These are phyloP conservation scores for Ataeniobius toweri DNA, from an alignment of 2,797 vertebrate genomes.

Conservation along the genomic window DNA sequence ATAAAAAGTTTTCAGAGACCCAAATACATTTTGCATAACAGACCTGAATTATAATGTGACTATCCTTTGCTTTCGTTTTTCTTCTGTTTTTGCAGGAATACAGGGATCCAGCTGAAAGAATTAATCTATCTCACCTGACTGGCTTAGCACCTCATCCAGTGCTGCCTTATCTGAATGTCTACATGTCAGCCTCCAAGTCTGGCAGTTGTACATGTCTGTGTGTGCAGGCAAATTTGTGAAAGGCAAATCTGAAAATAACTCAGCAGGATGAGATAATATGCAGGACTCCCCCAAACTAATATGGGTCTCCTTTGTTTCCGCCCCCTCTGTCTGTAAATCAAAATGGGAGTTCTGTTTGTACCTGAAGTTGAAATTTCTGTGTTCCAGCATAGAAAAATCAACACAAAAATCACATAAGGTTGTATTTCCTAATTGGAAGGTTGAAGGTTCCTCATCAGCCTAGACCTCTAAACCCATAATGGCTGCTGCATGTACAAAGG, in stretches of 20 bases:
- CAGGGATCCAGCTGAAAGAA: constrained; percentile 29
- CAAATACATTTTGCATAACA: no score
- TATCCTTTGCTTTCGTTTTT: not conserved
- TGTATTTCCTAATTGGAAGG: not conserved
- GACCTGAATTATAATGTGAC: no score
- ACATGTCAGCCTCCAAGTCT: constrained; percentile 44
- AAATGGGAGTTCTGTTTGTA: not conserved
- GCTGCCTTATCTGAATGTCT: constrained; percentile 50
- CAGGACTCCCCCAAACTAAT: constrained; percentile 16
- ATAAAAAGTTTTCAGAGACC: no score
- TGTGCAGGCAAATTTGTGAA: constrained; percentile 1
- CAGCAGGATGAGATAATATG: constrained; percentile 6
- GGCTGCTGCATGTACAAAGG: not conserved
- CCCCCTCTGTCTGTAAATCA: not conserved
- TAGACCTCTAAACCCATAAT: not conserved
- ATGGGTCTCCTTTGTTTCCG: constrained; percentile 8
- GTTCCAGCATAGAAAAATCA: not conserved
- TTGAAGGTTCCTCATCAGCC: not conserved
- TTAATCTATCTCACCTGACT: constrained; percentile 28
- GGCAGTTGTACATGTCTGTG: not conserved
- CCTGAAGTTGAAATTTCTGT: not conserved
- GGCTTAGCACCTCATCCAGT: constrained; percentile 51
- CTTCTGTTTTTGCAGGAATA: constrained; percentile 6
- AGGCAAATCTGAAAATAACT: constrained; percentile 2
- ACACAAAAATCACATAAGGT: not conserved